phyloP scores from a whole-genome alignment of 2,797 vertebrate species.

The Pseudomugil gertrudae region DNA sequence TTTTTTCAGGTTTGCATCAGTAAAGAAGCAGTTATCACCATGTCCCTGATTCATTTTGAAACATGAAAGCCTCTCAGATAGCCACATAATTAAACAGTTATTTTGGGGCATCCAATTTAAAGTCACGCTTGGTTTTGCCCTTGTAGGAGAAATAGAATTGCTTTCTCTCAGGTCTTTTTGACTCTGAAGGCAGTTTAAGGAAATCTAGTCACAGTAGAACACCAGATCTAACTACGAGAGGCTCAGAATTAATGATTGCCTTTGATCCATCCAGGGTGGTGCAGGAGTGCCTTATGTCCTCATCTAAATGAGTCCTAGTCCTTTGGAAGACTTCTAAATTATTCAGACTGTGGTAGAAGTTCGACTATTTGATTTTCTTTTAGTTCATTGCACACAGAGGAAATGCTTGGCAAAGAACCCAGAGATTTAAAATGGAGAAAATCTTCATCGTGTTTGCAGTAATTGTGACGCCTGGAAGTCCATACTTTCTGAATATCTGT shows the following conservation, averaged over 20 bases:
- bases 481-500: slow-evolving; percentile 23
- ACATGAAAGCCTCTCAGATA: slow-evolving; percentile 78
- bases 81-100: slow-evolving; percentile 78
- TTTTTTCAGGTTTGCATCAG: slow-evolving; percentile 56
- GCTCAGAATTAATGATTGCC: slow-evolving; percentile 31
- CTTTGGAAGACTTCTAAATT: slow-evolving; percentile 58
- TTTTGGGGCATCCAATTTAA: slow-evolving; percentile 80
- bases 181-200: slow-evolving; percentile 65
- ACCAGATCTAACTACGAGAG: slow-evolving; percentile 53
- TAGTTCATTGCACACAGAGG: slow-evolving; percentile 7
- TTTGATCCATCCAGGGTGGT: slow-evolving; percentile 67
- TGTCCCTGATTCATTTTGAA: slow-evolving; percentile 67
- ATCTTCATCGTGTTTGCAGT: slow-evolving; percentile 10
- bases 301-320: slow-evolving; percentile 60
- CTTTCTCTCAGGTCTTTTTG: slow-evolving; percentile 70
- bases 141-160: slow-evolving; percentile 61
- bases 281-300: slow-evolving; percentile 61
- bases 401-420: slow-evolving; percentile 26
- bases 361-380: slow-evolving; percentile 30
- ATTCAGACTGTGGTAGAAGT: slow-evolving; percentile 53
- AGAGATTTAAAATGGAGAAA: slow-evolving; percentile 28
- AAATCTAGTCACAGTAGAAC: slow-evolving; percentile 65
- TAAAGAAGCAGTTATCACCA: slow-evolving; percentile 71
- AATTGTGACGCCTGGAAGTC: slow-evolving; percentile 19
- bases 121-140: slow-evolving; percentile 61